These are phyloP conservation scores for Camelus bactrianus DNA, from an alignment of 2,113 vertebrate genomes.

Conservation along the genomic window DNA sequence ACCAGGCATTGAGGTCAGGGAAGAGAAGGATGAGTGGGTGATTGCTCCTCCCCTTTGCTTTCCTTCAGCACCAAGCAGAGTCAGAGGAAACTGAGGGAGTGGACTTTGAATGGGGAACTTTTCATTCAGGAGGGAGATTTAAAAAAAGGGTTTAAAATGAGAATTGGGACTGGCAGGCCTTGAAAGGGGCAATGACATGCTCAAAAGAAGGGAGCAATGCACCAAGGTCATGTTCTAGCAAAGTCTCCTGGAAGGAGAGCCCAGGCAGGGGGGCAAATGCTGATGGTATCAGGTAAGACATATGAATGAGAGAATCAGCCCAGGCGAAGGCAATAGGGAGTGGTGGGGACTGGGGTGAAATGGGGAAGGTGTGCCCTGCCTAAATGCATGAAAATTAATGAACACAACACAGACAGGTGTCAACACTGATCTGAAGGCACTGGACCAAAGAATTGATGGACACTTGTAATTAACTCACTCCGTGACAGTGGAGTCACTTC, in stretches of 20 bases:
- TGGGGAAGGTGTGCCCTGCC: background rate
- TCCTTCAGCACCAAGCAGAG: background rate
- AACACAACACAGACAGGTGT: background rate
- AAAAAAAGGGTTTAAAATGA: background rate
- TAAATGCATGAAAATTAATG: background rate
- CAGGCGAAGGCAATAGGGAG: background rate
- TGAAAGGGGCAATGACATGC: background rate
- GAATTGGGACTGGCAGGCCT: background rate
- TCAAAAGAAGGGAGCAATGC: background rate
- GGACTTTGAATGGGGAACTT: background rate
- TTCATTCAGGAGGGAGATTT: background rate
- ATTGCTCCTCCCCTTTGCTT: fast-evolving
- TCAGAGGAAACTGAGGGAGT: background rate
- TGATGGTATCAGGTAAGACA: fast-evolving
- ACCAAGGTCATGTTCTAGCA: background rate
- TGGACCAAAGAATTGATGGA: fast-evolving
- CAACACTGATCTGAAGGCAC: fast-evolving
- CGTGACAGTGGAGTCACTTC: fast-evolving
- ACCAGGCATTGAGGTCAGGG: background rate
- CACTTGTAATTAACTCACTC: fast-evolving
- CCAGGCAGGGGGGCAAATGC: background rate
- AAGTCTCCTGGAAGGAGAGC: too few species aligned
- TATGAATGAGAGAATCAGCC: fast-evolving
- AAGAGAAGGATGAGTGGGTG: fast-evolving
- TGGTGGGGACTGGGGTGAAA: background rate